phyloP scores from a whole-genome alignment of 1,140 invertebrate genomes.

The Drosophila punjabiensis region DNA sequence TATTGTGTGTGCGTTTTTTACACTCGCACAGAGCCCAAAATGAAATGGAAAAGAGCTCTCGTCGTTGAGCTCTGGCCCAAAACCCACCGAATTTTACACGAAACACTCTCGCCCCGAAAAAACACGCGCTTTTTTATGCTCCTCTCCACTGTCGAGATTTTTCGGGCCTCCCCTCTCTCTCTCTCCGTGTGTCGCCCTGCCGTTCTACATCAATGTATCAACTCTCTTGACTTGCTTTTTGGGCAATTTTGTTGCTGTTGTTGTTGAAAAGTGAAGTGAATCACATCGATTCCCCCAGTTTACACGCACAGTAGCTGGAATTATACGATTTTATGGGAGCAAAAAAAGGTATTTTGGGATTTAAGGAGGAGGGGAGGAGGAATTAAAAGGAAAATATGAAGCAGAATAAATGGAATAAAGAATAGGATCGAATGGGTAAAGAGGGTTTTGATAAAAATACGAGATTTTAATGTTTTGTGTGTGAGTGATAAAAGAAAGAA shows the following conservation, averaged over 20 bases:
- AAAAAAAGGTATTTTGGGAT: constrained; percentile 7
- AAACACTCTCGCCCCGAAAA: constrained; percentile 67
- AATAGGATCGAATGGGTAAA: neutral
- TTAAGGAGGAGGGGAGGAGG: neutral
- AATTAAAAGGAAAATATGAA: neutral
- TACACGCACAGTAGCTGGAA: constrained; percentile 62
- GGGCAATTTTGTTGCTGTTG: constrained; percentile 36
- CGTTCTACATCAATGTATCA: neutral
- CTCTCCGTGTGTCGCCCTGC: constrained; percentile 10
- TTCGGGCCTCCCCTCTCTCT: constrained; percentile 28
- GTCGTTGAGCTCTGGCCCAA: constrained; percentile 40
- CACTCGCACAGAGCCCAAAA: constrained; percentile 63
- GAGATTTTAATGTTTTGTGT: neutral
- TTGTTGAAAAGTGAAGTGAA: constrained; percentile 75
- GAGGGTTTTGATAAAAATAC: neutral
- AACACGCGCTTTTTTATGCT: constrained; percentile 44
- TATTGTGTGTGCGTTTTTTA: constrained; percentile 41
- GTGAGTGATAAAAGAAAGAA: too few species aligned
- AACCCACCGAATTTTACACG: constrained; percentile 48
- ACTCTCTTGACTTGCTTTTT: constrained; percentile 64
- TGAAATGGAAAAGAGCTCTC: constrained; percentile 75
- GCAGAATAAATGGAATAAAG: neutral
- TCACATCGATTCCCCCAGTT: constrained; percentile 58
- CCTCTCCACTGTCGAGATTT: constrained; percentile 23
- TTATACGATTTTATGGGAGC: constrained; percentile 8